Percentiles rank a stretch among this genome's conserved stretches.
phyloP scores from a whole-genome alignment of 2,888 invertebrate genomes.

The Tenthredo scrophulariae region DNA sequence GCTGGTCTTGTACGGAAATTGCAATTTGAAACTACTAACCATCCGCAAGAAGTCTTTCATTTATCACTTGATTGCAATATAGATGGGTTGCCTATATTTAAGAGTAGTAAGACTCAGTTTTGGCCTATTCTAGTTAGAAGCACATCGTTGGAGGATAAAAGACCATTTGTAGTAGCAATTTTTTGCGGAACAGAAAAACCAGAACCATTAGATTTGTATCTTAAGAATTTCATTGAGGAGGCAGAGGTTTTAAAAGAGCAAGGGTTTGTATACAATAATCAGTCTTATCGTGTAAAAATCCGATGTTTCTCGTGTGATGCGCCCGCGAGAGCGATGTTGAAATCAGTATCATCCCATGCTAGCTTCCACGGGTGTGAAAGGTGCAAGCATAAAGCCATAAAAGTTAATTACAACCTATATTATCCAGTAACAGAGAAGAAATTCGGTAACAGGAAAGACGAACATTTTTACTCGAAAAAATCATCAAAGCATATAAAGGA shows the following conservation, averaged over 20 bases:
- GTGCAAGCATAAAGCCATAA: background rate
- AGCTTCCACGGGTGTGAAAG: background rate
- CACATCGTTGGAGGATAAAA: background rate
- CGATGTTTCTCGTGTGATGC: background rate
- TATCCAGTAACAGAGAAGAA: background rate
- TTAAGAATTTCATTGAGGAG: background rate
- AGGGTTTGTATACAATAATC: background rate
- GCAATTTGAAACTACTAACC: background rate
- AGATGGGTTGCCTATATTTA: background rate
- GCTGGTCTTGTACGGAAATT: background rate
- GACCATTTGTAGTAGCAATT: background rate
- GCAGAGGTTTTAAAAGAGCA: background rate
- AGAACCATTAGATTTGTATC: background rate
- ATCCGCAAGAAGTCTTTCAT: background rate
- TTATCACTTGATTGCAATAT: background rate
- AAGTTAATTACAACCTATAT: background rate
- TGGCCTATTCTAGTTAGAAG: background rate
- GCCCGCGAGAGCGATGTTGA: constrained; percentile 2
- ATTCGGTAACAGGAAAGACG: background rate
- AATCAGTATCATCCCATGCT: background rate
- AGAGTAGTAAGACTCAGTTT: background rate
- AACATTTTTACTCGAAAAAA: background rate
- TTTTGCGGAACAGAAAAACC: background rate
- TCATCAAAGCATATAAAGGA: constrained; percentile 1
- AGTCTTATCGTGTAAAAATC: background rate